phyloP scores from a whole-genome alignment of 2,888 invertebrate genomes.

The Villa cingulata region DNA sequence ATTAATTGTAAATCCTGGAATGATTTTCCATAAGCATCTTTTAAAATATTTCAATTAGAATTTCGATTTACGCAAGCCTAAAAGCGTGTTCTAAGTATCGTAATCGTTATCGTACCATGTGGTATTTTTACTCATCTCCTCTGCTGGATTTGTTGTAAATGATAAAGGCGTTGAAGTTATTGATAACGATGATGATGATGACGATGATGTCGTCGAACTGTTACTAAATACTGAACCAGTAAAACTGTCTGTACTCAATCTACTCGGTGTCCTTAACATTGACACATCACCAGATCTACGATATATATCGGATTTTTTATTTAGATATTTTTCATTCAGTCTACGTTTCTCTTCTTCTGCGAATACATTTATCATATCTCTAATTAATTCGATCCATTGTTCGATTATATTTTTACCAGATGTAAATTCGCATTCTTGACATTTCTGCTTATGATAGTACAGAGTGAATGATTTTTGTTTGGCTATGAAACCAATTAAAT shows the following conservation, averaged over 20 bases:
- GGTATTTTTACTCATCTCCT: conserved; percentile 22
- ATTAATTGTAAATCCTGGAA: too few relatives aligned
- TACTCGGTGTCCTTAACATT: conserved; percentile 31
- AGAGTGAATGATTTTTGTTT: conserved; percentile 26
- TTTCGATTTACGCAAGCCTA: too few relatives aligned
- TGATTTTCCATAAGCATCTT: too few relatives aligned
- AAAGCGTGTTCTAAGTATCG: not conserved
- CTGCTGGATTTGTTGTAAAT: conserved; percentile 19
- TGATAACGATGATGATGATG: conserved; percentile 14
- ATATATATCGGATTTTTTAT: conserved; percentile 21
- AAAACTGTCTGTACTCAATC: conserved; percentile 33
- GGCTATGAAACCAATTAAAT: conserved; percentile 29
- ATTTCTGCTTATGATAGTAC: conserved; percentile 30
- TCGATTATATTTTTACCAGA: conserved; percentile 25
- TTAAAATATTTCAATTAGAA: too few relatives aligned
- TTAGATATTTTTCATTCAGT: conserved; percentile 26
- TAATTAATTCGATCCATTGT: conserved; percentile 29
- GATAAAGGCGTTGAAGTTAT: conserved; percentile 18
- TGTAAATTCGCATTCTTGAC: conserved; percentile 32
- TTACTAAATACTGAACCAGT: conserved; percentile 26
- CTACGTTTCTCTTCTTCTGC: conserved; percentile 29
- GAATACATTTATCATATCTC: conserved; percentile 28
- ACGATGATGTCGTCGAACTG: conserved; percentile 22
- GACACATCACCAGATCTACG: conserved; percentile 26
- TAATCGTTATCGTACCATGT: conserved; percentile 30